Evolutionary conservation across 2,888 invertebrate genomes (phyloP).

Genomic region (Oscheius onirici): DNA sequence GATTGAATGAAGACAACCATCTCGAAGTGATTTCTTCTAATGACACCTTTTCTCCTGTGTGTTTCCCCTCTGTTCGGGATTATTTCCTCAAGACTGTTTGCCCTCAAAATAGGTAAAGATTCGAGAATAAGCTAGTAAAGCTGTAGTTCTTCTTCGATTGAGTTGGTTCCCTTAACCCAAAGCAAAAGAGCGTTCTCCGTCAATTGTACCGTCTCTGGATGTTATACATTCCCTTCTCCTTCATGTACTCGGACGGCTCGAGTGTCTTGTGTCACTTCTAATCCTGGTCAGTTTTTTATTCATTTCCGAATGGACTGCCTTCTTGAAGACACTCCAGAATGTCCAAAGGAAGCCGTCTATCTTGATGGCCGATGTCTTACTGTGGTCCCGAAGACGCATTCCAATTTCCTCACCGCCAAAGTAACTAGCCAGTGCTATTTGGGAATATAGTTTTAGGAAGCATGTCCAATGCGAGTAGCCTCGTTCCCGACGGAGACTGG

Average conservation of each 20-base stretch:
- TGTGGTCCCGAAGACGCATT: neutral
- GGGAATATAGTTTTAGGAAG: neutral
- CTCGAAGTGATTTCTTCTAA: slow-evolving; percentile 19
- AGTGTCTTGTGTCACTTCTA: neutral
- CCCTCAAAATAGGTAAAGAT: neutral
- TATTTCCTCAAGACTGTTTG: slow-evolving; percentile 17
- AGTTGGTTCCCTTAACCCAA: neutral
- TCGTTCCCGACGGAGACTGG: slow-evolving; percentile 18
- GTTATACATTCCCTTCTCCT: slow-evolving; percentile 24
- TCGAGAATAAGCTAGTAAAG: neutral
- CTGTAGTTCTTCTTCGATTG: neutral
- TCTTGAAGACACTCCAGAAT: neutral
- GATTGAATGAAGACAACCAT: neutral
- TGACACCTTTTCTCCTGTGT: slow-evolving; percentile 4
- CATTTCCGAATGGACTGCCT: neutral
- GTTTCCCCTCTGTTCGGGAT: slow-evolving; percentile 7
- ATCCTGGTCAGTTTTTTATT: neutral
- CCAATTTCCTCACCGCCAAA: slow-evolving; percentile 6
- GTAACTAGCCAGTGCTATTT: neutral
- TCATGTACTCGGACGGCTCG: slow-evolving; percentile 12
- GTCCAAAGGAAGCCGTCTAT: neutral
- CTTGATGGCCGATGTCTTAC: slow-evolving; percentile 3
- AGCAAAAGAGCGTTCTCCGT: neutral
- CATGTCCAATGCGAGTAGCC: slow-evolving; percentile 15
- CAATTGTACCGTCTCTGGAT: slow-evolving; percentile 6